Evolutionary conservation across 1,140 invertebrate genomes (phyloP).

Genomic region (roundworm (Caenorhabditis elegans)): DNA sequence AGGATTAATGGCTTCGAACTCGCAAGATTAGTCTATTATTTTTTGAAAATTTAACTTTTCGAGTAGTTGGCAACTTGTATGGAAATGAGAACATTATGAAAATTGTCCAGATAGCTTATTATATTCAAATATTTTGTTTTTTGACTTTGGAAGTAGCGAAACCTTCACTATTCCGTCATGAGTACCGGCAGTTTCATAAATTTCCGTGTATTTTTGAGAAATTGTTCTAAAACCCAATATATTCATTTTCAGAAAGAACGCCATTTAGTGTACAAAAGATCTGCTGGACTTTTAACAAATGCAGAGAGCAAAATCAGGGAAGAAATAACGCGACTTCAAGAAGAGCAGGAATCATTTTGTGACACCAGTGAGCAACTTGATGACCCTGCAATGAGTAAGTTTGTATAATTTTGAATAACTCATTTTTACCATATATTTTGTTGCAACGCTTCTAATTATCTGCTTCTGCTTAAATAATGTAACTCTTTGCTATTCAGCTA

Average conservation of each 20-base stretch:
- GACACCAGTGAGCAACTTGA: constrained; percentile 61
- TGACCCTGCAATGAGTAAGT: constrained; percentile 28
- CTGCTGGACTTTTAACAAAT: constrained; percentile 51
- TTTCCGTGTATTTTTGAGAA: too few species aligned
- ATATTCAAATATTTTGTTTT: too few species aligned
- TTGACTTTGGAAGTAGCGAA: too few species aligned
- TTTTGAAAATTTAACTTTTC: too few species aligned
- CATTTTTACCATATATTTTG: background rate
- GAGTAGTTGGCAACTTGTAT: too few species aligned
- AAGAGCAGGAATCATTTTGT: constrained; percentile 55
- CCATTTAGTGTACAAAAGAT: constrained; percentile 60
- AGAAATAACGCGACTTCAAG: constrained; percentile 46
- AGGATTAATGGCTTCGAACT: too few species aligned
- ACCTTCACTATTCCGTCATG: too few species aligned
- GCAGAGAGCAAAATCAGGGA: constrained; percentile 52
- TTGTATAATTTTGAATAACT: background rate
- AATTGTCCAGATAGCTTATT: too few species aligned
- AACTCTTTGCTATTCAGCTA: constrained; percentile 28
- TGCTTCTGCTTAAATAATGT: background rate
- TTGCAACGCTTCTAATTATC: background rate
- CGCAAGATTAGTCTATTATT: too few species aligned
- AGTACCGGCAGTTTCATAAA: too few species aligned
- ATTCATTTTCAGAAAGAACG: constrained; percentile 52
- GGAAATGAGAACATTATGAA: too few species aligned
- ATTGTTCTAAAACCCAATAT: too few species aligned